phyloP scores from a whole-genome alignment of 1,140 invertebrate genomes.

The Homalodisca vitripennis region DNA sequence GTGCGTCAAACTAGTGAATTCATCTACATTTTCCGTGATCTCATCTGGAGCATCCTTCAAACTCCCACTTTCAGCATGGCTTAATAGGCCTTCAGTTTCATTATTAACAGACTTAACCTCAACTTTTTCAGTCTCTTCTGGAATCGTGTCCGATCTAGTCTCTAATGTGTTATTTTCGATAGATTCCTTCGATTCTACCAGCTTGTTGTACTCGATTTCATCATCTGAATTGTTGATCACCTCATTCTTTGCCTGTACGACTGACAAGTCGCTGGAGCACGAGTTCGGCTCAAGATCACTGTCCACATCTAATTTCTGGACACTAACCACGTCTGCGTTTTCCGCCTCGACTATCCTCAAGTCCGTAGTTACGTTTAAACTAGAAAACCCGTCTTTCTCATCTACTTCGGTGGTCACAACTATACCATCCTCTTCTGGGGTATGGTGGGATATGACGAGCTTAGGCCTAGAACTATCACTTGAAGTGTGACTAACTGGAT shows the following conservation, averaged over 20 bases:
- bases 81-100: constrained; percentile 10
- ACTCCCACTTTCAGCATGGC: constrained; percentile 2
- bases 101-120: background rate
- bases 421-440: too few relatives aligned
- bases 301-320: background rate
- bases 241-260: background rate
- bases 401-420: background rate
- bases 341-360: background rate
- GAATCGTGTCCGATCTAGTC: background rate
- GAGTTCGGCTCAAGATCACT: background rate
- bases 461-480: constrained; percentile 1
- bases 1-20: constrained; percentile 8
- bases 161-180: constrained; percentile 6
- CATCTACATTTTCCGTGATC: background rate
- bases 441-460: background rate
- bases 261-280: background rate
- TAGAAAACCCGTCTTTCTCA: background rate
- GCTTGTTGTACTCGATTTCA: background rate
- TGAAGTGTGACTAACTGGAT: too few relatives aligned
- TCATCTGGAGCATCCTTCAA: background rate
- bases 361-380: constrained; percentile 1
- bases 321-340: background rate
- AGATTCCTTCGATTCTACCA: constrained; percentile 6
- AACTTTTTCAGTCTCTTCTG: background rate
- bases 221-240: background rate